A percentile compares a stretch with the other conserved stretches of the same genome.
phyloP scores from a whole-genome alignment of 1,140 invertebrate genomes.

The Trachymyrmex cornetzi region DNA sequence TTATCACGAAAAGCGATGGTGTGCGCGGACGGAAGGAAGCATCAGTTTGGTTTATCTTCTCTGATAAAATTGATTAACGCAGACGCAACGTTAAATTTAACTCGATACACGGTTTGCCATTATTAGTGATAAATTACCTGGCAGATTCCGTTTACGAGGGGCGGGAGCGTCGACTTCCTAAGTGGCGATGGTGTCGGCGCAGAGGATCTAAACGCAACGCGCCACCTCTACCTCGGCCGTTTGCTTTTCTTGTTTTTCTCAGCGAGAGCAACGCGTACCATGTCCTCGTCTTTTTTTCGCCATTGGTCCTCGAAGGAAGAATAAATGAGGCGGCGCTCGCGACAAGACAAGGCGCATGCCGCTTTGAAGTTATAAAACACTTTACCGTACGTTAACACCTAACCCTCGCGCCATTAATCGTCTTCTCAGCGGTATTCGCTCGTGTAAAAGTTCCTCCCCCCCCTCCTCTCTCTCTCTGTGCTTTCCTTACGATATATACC shows the following conservation, averaged over 20 bases:
- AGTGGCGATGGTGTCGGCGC: constrained; percentile 53
- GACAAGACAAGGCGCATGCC: constrained; percentile 75
- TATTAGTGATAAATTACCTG: constrained; percentile 81
- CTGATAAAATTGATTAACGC: constrained; percentile 84
- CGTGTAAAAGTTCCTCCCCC: constrained; percentile 32
- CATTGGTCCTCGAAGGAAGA: constrained; percentile 70
- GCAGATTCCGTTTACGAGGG: constrained; percentile 62
- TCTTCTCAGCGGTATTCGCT: constrained; percentile 40
- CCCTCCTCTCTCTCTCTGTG: background rate
- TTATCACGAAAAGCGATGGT: constrained; percentile 74
- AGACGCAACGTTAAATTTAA: constrained; percentile 79
- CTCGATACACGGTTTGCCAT: constrained; percentile 78
- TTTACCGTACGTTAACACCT: constrained; percentile 76
- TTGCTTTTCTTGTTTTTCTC: constrained; percentile 41
- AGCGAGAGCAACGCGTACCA: background rate
- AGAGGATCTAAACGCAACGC: constrained; percentile 17
- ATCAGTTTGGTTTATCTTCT: constrained; percentile 80
- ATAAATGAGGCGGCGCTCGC: constrained; percentile 71
- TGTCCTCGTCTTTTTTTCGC: constrained; percentile 48
- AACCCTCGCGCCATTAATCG: constrained; percentile 75
- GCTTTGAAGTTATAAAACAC: constrained; percentile 78
- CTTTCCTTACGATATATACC: constrained; percentile 34
- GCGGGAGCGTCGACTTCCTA: constrained; percentile 51
- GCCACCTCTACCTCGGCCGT: constrained; percentile 34
- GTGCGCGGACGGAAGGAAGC: constrained; percentile 79